These are phyloP conservation scores for Drosophila infuscata DNA, from an alignment of 2,888 invertebrate genomes.

Conservation along the genomic window DNA sequence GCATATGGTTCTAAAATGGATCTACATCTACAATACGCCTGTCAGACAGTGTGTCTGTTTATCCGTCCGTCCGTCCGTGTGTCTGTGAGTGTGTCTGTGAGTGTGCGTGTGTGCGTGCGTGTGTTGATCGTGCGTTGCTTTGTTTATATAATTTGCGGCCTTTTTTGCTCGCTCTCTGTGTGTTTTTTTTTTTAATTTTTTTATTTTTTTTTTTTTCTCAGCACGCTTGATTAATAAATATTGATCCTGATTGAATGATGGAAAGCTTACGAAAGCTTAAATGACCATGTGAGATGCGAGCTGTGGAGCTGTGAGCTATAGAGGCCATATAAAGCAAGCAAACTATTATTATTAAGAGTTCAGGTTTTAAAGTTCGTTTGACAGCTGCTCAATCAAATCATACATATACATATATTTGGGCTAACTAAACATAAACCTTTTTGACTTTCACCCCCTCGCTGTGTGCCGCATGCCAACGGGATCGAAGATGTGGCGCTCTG, in stretches of 20 bases:
- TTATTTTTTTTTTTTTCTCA: slow-evolving; percentile 27
- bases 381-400: slow-evolving; percentile 81
- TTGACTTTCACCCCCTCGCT: slow-evolving; percentile 49
- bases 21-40: slow-evolving; percentile 21
- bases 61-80: slow-evolving; percentile 37
- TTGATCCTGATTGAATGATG: slow-evolving; percentile 82
- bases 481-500: slow-evolving; percentile 51
- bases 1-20: slow-evolving; percentile 16
- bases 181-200: slow-evolving; percentile 5
- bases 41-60: slow-evolving; percentile 67
- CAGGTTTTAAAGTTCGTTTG: slow-evolving; percentile 70
- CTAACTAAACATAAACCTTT: slow-evolving; percentile 80
- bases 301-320: slow-evolving; percentile 2
- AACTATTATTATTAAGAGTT: slow-evolving; percentile 63
- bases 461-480: slow-evolving; percentile 22
- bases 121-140: slow-evolving; percentile 35
- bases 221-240: slow-evolving; percentile 75
- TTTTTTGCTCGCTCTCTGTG: slow-evolving; percentile 22
- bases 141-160: slow-evolving; percentile 45
- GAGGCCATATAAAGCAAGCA: slow-evolving; percentile 46
- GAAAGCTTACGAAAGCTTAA: slow-evolving; percentile 72
- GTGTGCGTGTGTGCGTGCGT: slow-evolving; percentile 11
- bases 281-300: slow-evolving; percentile 29
- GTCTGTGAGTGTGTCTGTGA: slow-evolving; percentile 51
- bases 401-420: slow-evolving; percentile 74